Conservation (phyloP, 2,888 invertebrate genomes). For the Trimorus sp. region DNA sequence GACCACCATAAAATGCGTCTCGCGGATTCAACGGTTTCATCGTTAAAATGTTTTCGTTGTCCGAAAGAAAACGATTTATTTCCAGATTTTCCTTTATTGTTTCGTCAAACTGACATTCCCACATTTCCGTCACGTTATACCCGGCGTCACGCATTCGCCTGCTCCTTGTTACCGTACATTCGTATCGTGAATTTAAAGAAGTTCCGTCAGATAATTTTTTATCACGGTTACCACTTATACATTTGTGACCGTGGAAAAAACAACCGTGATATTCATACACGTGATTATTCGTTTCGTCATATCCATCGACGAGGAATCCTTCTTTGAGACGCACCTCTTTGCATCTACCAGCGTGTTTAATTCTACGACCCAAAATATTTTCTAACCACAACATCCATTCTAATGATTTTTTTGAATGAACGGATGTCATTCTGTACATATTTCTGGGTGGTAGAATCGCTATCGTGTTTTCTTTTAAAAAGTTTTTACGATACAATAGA, state of each 20-base stretch:
- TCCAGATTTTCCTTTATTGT: too few relatives aligned
- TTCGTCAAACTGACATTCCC: too few relatives aligned
- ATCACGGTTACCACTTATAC: neutral
- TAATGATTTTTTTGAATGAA: conserved; percentile 9
- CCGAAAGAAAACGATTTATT: too few relatives aligned
- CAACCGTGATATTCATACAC: conserved; percentile 11
- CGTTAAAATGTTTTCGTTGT: too few relatives aligned
- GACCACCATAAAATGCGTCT: too few relatives aligned
- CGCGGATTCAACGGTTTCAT: too few relatives aligned
- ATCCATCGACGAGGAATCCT: neutral
- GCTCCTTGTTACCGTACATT: too few relatives aligned
- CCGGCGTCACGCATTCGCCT: too few relatives aligned
- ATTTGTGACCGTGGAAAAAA: conserved; percentile 6
- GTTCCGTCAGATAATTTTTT: neutral
- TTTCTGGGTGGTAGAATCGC: conserved; percentile 1
- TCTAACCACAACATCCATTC: neutral
- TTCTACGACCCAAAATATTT: too few relatives aligned
- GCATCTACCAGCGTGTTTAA: neutral
- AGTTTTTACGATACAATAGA: conserved; percentile 8
- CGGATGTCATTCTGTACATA: neutral
- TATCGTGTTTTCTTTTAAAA: neutral
- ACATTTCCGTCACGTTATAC: too few relatives aligned
- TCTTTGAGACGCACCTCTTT: neutral
- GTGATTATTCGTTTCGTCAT: neutral
- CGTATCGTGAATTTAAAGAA: neutral